Percentiles rank a stretch among this genome's conserved stretches.
These are phyloP conservation scores for Zaprionus taronus DNA, from an alignment of 1,140 invertebrate genomes.

Conservation along the genomic window DNA sequence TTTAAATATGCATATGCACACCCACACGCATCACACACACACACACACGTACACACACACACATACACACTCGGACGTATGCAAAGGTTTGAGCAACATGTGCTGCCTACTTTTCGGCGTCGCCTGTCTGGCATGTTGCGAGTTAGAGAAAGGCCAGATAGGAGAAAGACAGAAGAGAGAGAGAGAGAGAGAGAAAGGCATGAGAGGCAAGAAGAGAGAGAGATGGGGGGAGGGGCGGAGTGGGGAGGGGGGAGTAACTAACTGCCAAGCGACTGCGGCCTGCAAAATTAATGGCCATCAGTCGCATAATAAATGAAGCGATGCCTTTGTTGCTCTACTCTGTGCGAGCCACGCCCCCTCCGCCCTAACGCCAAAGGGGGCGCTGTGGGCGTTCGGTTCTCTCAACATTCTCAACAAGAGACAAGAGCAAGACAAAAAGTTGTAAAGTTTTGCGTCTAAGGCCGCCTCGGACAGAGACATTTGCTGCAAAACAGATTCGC, in stretches of 20 bases:
- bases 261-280: constrained; percentile 50
- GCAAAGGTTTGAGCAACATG: constrained; percentile 35
- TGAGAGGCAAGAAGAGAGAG: background rate
- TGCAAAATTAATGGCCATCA: constrained; percentile 78
- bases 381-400: background rate
- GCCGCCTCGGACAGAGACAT: constrained; percentile 19
- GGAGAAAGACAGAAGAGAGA: constrained; percentile 12
- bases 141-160: background rate
- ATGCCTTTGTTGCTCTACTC: constrained; percentile 33
- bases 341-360: background rate
- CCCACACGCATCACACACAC: background rate
- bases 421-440: constrained; percentile 37
- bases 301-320: constrained; percentile 80
- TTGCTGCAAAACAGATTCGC: constrained; percentile 32
- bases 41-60: background rate
- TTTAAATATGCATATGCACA: constrained; percentile 45
- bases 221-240: background rate
- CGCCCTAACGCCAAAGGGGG: no score
- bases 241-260: background rate
- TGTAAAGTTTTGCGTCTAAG: constrained; percentile 50
- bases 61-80: background rate
- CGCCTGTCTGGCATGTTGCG: constrained; percentile 33
- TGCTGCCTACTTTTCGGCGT: constrained; percentile 46
- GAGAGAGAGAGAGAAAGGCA: background rate
- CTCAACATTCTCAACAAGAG: background rate